These are phyloP conservation scores for Drosophila colorata DNA, from an alignment of 2,888 invertebrate genomes.

Conservation along the genomic window DNA sequence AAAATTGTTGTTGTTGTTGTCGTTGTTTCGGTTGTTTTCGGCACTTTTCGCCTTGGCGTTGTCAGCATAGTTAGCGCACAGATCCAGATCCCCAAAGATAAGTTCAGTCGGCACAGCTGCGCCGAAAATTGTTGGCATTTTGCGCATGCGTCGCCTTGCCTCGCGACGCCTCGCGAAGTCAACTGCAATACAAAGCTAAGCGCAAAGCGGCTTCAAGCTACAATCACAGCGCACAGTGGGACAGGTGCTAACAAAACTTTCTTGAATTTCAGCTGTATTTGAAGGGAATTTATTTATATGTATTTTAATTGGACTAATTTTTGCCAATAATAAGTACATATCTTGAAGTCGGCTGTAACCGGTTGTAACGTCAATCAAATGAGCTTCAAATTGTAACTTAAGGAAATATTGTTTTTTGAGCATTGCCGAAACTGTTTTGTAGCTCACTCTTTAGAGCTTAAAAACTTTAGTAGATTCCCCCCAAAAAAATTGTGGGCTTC, in stretches of 20 bases:
- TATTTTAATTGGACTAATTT: too few relatives aligned
- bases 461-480: too few relatives aligned
- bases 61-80: conserved; percentile 73
- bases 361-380: too few relatives aligned
- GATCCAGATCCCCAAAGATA: conserved; percentile 63
- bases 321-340: too few relatives aligned
- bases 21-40: conserved; percentile 60
- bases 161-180: conserved; percentile 25
- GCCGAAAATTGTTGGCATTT: conserved; percentile 77
- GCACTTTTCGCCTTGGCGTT: conserved; percentile 72
- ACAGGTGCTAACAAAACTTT: background rate
- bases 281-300: too few relatives aligned
- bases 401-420: too few relatives aligned
- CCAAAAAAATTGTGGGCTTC: too few relatives aligned
- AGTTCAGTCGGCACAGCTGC: conserved; percentile 71
- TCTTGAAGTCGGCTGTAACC: too few relatives aligned
- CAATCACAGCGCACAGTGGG: conserved; percentile 56
- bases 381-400: too few relatives aligned
- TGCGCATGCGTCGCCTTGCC: conserved; percentile 72
- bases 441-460: too few relatives aligned
- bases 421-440: too few relatives aligned
- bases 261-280: too few relatives aligned
- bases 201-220: conserved; percentile 1
- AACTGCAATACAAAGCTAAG: conserved; percentile 20
- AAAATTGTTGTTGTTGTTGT: conserved; percentile 28